Evolutionary conservation across 2,888 invertebrate genomes (phyloP).

Genomic region (Meta bourneti): DNA sequence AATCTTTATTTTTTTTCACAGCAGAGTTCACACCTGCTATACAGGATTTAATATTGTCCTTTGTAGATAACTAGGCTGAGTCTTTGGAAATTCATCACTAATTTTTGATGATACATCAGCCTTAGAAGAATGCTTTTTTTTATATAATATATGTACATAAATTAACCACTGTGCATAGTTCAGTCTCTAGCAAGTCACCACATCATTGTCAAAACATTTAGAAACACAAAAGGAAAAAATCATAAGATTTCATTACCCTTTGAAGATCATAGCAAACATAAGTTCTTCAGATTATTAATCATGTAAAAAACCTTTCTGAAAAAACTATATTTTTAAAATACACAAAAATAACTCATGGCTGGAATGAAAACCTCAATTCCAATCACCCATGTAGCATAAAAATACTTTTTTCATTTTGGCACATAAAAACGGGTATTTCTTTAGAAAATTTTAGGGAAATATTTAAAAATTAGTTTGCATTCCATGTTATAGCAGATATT

Average conservation of each 20-base stretch:
- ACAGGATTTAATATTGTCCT: constrained; percentile 56
- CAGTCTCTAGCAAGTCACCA: constrained; percentile 74
- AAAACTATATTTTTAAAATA: constrained; percentile 54
- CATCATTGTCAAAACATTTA: constrained; percentile 68
- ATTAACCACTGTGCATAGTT: constrained; percentile 74
- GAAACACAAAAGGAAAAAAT: constrained; percentile 51
- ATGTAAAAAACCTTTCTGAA: constrained; percentile 34
- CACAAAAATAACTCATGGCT: constrained; percentile 53
- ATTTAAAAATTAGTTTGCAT: background rate
- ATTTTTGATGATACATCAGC: constrained; percentile 68
- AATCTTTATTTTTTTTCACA: constrained; percentile 64
- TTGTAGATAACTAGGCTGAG: constrained; percentile 64
- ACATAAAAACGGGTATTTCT: constrained; percentile 35
- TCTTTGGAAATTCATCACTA: constrained; percentile 73
- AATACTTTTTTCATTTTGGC: constrained; percentile 43
- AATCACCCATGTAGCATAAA: constrained; percentile 34
- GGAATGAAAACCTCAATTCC: constrained; percentile 63
- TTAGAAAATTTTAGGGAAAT: background rate
- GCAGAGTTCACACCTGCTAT: constrained; percentile 60
- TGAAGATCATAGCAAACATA: constrained; percentile 53
- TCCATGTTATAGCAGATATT: background rate
- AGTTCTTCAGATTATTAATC: constrained; percentile 37
- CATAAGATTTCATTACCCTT: constrained; percentile 36
- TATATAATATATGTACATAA: constrained; percentile 74
- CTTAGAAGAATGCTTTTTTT: constrained; percentile 69